Conservation (phyloP, 2,888 invertebrate species). For the Vannuccia rotundouncinata region DNA sequence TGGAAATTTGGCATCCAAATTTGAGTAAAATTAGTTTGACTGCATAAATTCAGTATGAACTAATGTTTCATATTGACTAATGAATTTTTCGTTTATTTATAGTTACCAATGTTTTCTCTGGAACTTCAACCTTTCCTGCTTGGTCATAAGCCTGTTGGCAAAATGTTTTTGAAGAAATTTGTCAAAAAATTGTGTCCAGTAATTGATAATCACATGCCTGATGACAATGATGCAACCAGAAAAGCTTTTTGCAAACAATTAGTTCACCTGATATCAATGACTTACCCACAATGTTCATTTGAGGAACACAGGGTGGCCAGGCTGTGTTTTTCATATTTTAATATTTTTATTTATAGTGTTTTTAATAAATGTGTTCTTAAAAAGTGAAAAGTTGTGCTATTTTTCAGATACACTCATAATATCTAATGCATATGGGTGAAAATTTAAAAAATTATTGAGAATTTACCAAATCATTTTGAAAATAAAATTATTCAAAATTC, state of each 20-base stretch:
- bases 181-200: background rate
- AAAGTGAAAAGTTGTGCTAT: no score
- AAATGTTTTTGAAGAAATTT: background rate
- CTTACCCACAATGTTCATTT: background rate
- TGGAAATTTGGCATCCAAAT: no score
- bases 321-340: background rate
- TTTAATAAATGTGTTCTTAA: background rate
- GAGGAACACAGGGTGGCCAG: background rate
- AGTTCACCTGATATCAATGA: background rate
- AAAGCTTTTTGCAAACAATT: background rate
- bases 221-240: background rate
- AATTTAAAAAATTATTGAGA: no score
- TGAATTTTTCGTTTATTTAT: background rate
- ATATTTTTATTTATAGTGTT: background rate
- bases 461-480: no score
- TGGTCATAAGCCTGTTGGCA: background rate
- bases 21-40: no score
- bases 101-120: background rate
- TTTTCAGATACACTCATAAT: no score
- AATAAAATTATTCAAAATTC: no score
- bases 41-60: no score
- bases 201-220: background rate
- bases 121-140: background rate
- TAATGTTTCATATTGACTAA: background rate
- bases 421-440: no score